phyloP scores from a whole-genome alignment of 2,113 vertebrate species.

The Rhadina sibilatrix region DNA sequence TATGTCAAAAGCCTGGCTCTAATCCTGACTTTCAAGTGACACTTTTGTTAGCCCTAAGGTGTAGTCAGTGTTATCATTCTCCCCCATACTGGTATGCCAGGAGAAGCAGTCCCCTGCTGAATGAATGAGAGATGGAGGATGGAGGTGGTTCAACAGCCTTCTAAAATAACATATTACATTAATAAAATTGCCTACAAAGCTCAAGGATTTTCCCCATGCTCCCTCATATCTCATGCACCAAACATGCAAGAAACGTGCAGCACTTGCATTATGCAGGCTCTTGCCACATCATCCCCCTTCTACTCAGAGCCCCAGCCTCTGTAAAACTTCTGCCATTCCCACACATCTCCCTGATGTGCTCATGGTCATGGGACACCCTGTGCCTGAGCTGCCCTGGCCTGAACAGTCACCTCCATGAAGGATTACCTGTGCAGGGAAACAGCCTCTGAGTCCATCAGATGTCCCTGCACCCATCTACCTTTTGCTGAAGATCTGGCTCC shows the following conservation, averaged over 20 bases:
- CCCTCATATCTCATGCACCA: neutral
- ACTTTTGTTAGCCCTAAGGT: neutral
- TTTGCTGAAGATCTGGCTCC: neutral
- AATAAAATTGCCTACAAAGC: neutral
- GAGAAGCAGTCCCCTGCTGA: neutral
- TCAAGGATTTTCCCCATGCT: neutral
- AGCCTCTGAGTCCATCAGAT: neutral
- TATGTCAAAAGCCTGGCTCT: neutral
- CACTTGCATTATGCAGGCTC: accelerated
- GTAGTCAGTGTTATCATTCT: neutral
- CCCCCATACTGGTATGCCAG: neutral
- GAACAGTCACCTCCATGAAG: neutral
- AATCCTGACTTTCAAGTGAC: neutral
- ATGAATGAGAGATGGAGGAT: neutral
- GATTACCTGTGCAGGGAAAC: neutral
- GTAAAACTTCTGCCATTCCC: neutral
- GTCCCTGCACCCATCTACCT: neutral
- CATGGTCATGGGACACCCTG: neutral
- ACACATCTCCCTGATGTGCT: accelerated
- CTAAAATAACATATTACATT: neutral
- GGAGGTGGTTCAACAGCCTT: neutral
- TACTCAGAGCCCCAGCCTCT: neutral
- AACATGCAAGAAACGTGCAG: accelerated
- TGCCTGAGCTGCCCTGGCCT: neutral
- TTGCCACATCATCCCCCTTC: neutral